Percentiles rank a stretch among this genome's conserved stretches.
phyloP scores from a whole-genome alignment of 2,888 invertebrate species.

The Plagodis pulveraria region DNA sequence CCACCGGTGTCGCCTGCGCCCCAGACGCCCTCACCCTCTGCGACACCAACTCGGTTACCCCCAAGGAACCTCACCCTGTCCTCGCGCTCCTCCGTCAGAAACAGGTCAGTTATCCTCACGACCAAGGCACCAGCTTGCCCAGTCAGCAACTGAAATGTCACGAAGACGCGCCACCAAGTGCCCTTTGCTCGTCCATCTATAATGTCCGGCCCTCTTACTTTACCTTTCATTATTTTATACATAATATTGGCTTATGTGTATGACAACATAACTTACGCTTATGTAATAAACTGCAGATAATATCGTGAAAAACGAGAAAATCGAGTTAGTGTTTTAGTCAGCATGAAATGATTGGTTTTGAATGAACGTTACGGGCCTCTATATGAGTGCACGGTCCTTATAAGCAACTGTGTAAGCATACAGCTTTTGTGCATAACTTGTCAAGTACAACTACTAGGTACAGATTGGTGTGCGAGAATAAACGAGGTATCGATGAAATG shows the following conservation, averaged over 20 bases:
- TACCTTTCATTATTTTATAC: slow-evolving; percentile 10
- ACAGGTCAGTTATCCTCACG: slow-evolving; percentile 67
- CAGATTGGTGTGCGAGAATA: slow-evolving; percentile 47
- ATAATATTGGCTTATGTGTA: slow-evolving; percentile 13
- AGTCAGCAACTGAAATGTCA: slow-evolving; percentile 15
- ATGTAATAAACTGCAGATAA: slow-evolving; percentile 11
- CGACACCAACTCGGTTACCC: slow-evolving; percentile 81
- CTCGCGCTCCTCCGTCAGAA: slow-evolving; percentile 72
- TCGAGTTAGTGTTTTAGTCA: slow-evolving; percentile 17
- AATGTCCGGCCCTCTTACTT: slow-evolving; percentile 1
- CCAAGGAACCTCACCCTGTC: slow-evolving; percentile 78
- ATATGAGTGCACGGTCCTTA: slow-evolving; percentile 37
- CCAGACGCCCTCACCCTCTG: slow-evolving; percentile 71
- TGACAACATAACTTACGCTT: slow-evolving; percentile 13
- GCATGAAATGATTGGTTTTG: slow-evolving; percentile 22
- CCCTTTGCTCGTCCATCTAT: not conserved
- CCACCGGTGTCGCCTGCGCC: slow-evolving; percentile 73
- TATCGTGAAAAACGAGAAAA: slow-evolving; percentile 17
- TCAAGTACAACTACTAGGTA: slow-evolving; percentile 59
- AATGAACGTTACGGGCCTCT: slow-evolving; percentile 17
- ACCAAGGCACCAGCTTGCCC: not conserved
- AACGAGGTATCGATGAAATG: slow-evolving; percentile 49
- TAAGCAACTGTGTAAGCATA: slow-evolving; percentile 47
- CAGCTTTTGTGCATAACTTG: slow-evolving; percentile 56
- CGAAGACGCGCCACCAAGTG: not conserved